Evolutionary conservation across 2,113 vertebrate genomes (phyloP).

Genomic region (Fregata magnificens): DNA sequence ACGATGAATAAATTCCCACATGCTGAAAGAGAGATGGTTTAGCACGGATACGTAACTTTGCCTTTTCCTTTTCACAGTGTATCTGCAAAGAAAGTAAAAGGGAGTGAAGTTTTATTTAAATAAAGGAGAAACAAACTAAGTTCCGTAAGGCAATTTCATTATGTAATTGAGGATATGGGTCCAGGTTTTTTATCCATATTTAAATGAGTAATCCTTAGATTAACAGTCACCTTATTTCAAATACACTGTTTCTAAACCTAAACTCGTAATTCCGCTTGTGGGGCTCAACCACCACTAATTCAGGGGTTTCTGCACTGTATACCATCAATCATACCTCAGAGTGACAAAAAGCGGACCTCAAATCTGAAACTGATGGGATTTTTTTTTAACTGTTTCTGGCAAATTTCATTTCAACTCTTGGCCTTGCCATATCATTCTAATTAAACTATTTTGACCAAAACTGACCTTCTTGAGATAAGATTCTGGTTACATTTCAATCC

Average conservation of each 20-base stretch:
- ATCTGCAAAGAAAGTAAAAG: conserved; percentile 51
- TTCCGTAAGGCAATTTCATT: background rate
- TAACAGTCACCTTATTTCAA: background rate
- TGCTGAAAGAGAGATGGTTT: conserved; percentile 83
- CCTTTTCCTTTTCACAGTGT: conserved; percentile 67
- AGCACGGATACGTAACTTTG: conserved; percentile 63
- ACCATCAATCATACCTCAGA: background rate
- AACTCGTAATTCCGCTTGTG: fast-evolving
- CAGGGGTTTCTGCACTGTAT: background rate
- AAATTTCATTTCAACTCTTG: background rate
- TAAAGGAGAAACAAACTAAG: background rate
- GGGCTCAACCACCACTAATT: background rate
- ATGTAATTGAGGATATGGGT: background rate
- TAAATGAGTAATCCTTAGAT: background rate
- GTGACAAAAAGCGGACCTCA: background rate
- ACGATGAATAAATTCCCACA: conserved; percentile 72
- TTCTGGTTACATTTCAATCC: background rate
- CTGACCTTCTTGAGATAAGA: background rate
- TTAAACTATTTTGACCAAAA: background rate
- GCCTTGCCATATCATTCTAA: background rate
- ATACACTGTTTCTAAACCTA: background rate
- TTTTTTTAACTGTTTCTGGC: background rate
- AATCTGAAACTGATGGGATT: background rate
- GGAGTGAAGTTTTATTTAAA: background rate
- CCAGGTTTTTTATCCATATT: background rate